phyloP scores from a whole-genome alignment of 2,888 invertebrate species.

The Proisotoma minuta region DNA sequence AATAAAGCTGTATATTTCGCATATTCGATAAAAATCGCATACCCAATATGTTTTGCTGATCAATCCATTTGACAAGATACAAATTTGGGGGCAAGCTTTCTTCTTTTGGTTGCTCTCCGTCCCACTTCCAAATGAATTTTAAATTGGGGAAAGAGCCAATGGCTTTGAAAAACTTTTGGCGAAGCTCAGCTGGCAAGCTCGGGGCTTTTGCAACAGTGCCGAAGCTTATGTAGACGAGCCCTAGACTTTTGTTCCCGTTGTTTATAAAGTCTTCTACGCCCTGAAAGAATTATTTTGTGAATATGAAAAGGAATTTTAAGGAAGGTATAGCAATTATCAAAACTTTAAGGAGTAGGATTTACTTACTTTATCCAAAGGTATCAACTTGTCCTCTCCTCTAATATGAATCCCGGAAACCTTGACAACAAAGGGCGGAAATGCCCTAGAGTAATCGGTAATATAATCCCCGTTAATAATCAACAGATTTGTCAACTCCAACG shows the following conservation, averaged over 20 bases:
- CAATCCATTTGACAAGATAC: slow-evolving; percentile 45
- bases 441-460: neutral
- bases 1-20: too few relatives aligned
- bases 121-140: slow-evolving; percentile 42
- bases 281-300: too few relatives aligned
- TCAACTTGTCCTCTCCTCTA: neutral
- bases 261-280: neutral
- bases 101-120: slow-evolving; percentile 33
- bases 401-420: slow-evolving; percentile 6
- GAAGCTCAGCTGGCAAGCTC: slow-evolving; percentile 15
- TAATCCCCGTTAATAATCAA: slow-evolving; percentile 8
- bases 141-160: slow-evolving; percentile 24
- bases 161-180: slow-evolving; percentile 29
- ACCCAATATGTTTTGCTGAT: slow-evolving; percentile 32
- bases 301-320: too few relatives aligned
- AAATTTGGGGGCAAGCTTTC: slow-evolving; percentile 48
- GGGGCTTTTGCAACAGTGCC: too few relatives aligned
- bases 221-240: slow-evolving; percentile 28
- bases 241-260: slow-evolving; percentile 18
- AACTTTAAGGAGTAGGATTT: too few relatives aligned
- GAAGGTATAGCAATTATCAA: too few relatives aligned
- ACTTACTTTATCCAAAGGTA: neutral
- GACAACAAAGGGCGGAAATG: slow-evolving; percentile 7
- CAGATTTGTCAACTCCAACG: neutral
- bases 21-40: too few relatives aligned